Percentiles rank a stretch among this genome's conserved stretches.
phyloP scores from a whole-genome alignment of 2,888 invertebrate species.

The Papilio demoleus region DNA sequence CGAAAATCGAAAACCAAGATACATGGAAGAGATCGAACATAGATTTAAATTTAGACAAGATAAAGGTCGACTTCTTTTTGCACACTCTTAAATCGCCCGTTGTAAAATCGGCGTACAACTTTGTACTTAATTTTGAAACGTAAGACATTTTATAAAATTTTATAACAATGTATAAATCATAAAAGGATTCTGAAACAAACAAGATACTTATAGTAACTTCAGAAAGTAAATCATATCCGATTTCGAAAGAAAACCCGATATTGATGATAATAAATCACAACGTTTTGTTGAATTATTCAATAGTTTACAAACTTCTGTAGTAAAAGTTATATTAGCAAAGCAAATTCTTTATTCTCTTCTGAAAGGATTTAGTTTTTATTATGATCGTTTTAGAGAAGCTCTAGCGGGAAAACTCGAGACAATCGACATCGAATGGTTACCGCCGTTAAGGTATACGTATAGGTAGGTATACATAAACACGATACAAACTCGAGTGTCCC shows the following conservation, averaged over 20 bases:
- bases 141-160: neutral
- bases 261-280: constrained; percentile 20
- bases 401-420: too few relatives aligned
- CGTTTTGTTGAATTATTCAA: constrained; percentile 19
- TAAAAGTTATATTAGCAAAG: constrained; percentile 16
- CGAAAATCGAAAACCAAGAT: too few relatives aligned
- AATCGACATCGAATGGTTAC: too few relatives aligned
- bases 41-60: too few relatives aligned
- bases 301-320: constrained; percentile 21
- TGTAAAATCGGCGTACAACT: too few relatives aligned
- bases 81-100: too few relatives aligned
- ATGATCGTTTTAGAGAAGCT: neutral
- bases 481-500: too few relatives aligned
- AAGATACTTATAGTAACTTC: constrained; percentile 4
- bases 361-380: neutral
- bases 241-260: constrained; percentile 7
- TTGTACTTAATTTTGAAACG: too few relatives aligned
- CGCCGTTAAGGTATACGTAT: too few relatives aligned
- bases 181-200: constrained; percentile 11
- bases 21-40: too few relatives aligned
- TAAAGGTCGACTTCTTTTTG: too few relatives aligned
- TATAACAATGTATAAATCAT: neutral
- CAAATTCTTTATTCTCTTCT: constrained; percentile 6
- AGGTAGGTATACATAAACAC: too few relatives aligned
- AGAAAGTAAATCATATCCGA: constrained; percentile 19